Evolutionary conservation across 2,113 vertebrate genomes (phyloP).

Genomic region (Nothocercus nigrocapillus): DNA sequence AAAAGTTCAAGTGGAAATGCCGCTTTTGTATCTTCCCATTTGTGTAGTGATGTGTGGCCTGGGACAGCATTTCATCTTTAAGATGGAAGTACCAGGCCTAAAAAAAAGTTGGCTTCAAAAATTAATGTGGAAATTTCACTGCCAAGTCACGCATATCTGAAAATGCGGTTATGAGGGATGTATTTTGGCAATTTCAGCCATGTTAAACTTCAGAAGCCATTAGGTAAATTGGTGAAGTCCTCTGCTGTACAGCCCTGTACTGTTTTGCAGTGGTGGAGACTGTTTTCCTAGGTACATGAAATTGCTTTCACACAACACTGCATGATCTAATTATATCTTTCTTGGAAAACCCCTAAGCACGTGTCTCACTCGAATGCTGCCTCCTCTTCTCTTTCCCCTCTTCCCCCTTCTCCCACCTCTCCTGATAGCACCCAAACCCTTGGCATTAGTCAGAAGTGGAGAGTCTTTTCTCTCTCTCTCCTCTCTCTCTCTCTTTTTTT

Average conservation of each 20-base stretch:
- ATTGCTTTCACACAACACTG: neutral
- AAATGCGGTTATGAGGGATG: neutral
- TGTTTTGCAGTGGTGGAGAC: neutral
- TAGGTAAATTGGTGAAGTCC: neutral
- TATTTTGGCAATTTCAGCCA: neutral
- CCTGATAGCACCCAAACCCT: neutral
- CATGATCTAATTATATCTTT: slow-evolving; percentile 50
- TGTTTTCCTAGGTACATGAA: neutral
- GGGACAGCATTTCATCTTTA: neutral
- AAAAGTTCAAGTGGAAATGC: neutral
- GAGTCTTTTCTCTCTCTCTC: neutral
- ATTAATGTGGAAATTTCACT: neutral
- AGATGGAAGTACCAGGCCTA: neutral
- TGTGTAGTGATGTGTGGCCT: fast-evolving
- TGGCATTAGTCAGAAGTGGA: neutral
- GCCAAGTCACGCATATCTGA: fast-evolving
- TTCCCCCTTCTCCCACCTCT: neutral
- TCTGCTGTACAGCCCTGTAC: neutral
- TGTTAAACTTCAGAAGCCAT: neutral
- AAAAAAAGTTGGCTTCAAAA: neutral
- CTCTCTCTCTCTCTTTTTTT: neutral
- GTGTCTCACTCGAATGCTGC: neutral
- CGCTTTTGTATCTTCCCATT: fast-evolving
- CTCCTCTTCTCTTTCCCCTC: neutral
- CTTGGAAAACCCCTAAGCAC: slow-evolving; percentile 2